Percentiles rank a stretch among this genome's conserved stretches.
Evolutionary conservation across 2,888 invertebrate genomes (phyloP).

Genomic region (Scaptomyza polygonia): DNA sequence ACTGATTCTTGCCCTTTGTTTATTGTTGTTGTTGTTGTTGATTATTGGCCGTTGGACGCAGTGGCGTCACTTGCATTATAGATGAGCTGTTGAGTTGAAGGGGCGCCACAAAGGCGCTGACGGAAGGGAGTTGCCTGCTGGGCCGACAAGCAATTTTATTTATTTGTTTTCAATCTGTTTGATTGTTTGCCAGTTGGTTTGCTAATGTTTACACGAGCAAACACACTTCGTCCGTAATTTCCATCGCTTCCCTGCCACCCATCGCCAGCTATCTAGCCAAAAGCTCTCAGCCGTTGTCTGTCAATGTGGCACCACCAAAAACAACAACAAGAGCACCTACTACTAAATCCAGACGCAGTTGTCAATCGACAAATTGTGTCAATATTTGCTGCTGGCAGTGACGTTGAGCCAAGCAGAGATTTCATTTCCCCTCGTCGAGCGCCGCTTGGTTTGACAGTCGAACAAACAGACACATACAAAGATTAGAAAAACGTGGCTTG

Average conservation of each 20-base stretch:
- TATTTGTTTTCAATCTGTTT: slow-evolving; percentile 78
- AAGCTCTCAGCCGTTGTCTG: slow-evolving; percentile 24
- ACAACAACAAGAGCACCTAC: not conserved
- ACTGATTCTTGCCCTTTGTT: not conserved
- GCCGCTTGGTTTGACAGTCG: slow-evolving; percentile 39
- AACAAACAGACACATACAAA: slow-evolving; percentile 6
- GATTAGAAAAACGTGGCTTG: slow-evolving; percentile 12
- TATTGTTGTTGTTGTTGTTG: slow-evolving; percentile 11
- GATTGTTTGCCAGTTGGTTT: slow-evolving; percentile 78
- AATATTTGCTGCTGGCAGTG: slow-evolving; percentile 72
- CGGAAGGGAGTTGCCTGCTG: slow-evolving; percentile 38
- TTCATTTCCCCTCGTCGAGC: slow-evolving; percentile 74
- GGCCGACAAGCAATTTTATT: slow-evolving; percentile 68
- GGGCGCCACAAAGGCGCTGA: not conserved
- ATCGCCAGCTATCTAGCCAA: not conserved
- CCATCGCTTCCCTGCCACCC: not conserved
- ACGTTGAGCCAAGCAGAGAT: slow-evolving; percentile 72
- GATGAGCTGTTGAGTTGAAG: slow-evolving; percentile 35
- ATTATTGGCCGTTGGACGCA: slow-evolving; percentile 27
- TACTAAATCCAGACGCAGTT: slow-evolving; percentile 59
- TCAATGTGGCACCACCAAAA: slow-evolving; percentile 26
- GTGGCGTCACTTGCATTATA: slow-evolving; percentile 61
- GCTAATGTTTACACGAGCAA: slow-evolving; percentile 78
- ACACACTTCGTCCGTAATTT: slow-evolving; percentile 40
- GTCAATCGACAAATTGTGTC: slow-evolving; percentile 75